A percentile compares a stretch with the other conserved stretches of the same genome.
These are phyloP conservation scores for Carabus problematicus DNA, from an alignment of 2,888 invertebrate species.

Conservation along the genomic window DNA sequence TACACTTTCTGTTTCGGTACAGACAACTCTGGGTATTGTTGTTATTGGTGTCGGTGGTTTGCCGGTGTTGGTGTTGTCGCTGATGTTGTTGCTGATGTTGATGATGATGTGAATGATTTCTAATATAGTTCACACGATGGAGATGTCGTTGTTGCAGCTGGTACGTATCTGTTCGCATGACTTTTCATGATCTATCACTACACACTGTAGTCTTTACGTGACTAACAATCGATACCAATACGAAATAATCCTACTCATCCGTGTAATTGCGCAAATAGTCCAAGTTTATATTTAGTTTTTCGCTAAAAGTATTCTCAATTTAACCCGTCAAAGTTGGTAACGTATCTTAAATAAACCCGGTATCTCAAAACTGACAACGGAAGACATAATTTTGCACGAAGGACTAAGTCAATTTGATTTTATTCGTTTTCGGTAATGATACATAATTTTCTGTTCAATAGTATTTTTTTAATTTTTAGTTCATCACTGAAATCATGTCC, in stretches of 20 bases:
- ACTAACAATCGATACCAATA: too few species aligned
- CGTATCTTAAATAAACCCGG: conserved; percentile 1
- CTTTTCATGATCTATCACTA: conserved; percentile 30
- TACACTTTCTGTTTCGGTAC: conserved; percentile 39
- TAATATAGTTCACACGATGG: conserved; percentile 37
- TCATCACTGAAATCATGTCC: too few species aligned
- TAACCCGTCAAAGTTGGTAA: background rate
- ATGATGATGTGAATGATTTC: conserved; percentile 1
- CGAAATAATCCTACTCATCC: too few species aligned
- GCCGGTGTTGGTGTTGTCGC: background rate
- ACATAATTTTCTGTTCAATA: conserved; percentile 12
- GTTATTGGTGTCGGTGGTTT: conserved; percentile 26
- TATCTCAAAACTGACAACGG: conserved; percentile 14
- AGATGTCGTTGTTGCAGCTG: conserved; percentile 37
- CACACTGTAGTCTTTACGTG: conserved; percentile 1
- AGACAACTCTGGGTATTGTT: conserved; percentile 35
- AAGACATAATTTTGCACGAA: conserved; percentile 1
- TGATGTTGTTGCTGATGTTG: conserved; percentile 23
- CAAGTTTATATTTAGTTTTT: too few species aligned
- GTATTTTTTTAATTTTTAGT: background rate
- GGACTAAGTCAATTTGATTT: conserved; percentile 5
- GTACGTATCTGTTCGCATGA: conserved; percentile 40
- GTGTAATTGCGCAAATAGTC: too few species aligned
- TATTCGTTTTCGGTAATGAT: conserved; percentile 18
- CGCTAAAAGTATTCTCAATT: too few species aligned